These are phyloP conservation scores for Numida meleagris DNA, from an alignment of 2,113 vertebrate genomes.

Conservation along the genomic window DNA sequence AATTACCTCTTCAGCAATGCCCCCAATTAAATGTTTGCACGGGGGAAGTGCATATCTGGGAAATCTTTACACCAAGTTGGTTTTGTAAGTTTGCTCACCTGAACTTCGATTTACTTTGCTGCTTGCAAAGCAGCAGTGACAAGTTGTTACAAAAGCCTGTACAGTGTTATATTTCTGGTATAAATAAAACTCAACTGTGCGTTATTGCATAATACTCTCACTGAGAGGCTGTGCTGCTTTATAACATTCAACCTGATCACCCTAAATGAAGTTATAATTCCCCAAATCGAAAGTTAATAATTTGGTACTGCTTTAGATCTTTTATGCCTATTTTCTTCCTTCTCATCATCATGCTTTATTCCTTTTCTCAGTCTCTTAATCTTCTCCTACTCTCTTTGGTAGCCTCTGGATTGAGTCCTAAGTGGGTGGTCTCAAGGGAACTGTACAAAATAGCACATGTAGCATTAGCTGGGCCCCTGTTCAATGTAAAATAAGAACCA, in stretches of 20 bases:
- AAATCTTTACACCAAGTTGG: not conserved
- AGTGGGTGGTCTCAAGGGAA: not conserved
- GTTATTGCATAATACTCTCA: not conserved
- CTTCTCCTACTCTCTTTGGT: not conserved
- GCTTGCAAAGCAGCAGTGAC: not conserved
- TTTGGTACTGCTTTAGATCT: not conserved
- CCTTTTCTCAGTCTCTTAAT: not conserved
- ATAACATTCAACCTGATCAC: not conserved
- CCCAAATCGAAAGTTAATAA: not conserved
- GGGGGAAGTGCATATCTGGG: not conserved
- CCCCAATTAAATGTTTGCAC: slow-evolving; percentile 57
- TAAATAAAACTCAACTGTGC: not conserved
- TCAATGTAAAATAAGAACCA: not conserved
- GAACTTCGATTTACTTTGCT: not conserved
- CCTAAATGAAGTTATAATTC: not conserved
- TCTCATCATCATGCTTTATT: not conserved
- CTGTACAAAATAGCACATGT: not conserved
- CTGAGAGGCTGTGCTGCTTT: not conserved
- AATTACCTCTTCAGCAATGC: not conserved
- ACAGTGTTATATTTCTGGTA: not conserved
- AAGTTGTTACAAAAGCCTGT: not conserved
- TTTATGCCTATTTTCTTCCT: not conserved
- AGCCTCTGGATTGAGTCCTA: not conserved
- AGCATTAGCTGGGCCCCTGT: not conserved
- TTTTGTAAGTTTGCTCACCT: slow-evolving; percentile 9